phyloP scores from a whole-genome alignment of 2,113 vertebrate genomes.

The Echinops telfairi region DNA sequence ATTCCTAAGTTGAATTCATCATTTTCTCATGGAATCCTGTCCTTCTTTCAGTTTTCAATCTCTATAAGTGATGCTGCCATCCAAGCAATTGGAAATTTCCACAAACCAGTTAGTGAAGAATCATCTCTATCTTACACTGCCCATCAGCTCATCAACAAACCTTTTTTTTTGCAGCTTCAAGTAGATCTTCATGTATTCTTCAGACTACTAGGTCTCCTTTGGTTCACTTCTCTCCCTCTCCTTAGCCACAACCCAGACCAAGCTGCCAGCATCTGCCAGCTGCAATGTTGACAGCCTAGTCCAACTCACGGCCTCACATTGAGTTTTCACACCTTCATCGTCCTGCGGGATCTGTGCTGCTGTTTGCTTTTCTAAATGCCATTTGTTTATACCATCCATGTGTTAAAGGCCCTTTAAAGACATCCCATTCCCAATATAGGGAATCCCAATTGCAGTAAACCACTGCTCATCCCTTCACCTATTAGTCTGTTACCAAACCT shows the following conservation, averaged over 20 bases:
- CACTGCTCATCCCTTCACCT: not conserved
- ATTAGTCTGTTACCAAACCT: not conserved
- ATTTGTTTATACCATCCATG: slow-evolving; percentile 1
- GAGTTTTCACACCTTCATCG: not conserved
- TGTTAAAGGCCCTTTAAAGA: not conserved
- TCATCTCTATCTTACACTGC: not conserved
- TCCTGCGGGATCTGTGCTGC: not conserved
- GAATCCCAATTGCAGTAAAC: not conserved
- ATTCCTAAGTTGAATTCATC: not conserved
- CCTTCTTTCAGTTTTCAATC: not conserved
- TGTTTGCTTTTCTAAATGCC: not conserved
- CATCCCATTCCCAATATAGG: not conserved
- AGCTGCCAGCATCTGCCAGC: not conserved
- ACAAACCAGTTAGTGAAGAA: not conserved
- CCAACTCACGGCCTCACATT: not conserved
- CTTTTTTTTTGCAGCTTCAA: not conserved
- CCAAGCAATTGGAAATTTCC: not conserved
- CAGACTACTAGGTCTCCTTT: not conserved
- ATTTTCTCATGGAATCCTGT: not conserved
- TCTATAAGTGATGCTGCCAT: not conserved
- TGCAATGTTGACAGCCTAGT: not conserved
- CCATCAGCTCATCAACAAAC: not conserved
- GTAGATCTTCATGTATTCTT: not conserved
- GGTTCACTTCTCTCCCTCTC: not conserved
- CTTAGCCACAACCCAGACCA: not conserved